Evolutionary conservation across 2,888 invertebrate species (phyloP).

Genomic region (Mythimna lalbum): DNA sequence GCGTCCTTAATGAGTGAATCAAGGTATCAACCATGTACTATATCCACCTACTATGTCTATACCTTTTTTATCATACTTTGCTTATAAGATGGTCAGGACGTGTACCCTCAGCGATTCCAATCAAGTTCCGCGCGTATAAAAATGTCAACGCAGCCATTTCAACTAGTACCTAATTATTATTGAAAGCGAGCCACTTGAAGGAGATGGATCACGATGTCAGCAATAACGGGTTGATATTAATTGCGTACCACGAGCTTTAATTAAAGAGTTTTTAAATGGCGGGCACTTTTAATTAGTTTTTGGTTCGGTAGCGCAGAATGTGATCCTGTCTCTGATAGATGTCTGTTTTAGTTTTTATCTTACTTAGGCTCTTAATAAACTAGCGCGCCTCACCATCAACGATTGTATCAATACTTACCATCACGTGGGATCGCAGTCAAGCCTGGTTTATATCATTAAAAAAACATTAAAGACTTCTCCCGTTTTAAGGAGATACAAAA

Average conservation of each 20-base stretch:
- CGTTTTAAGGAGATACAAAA: too few species aligned
- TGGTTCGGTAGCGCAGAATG: background rate
- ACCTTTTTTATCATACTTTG: constrained; percentile 45
- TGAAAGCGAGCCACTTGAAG: constrained; percentile 41
- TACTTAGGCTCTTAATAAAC: too few species aligned
- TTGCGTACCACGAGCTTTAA: constrained; percentile 3
- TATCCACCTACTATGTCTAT: background rate
- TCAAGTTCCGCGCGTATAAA: constrained; percentile 58
- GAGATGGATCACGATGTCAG: constrained; percentile 37
- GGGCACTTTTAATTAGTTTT: background rate
- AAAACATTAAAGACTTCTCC: too few species aligned
- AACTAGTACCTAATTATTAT: constrained; percentile 59
- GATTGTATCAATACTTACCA: too few species aligned
- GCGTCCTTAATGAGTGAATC: constrained; percentile 38
- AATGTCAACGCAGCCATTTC: constrained; percentile 58
- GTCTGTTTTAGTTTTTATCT: too few species aligned
- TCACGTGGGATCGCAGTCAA: too few species aligned
- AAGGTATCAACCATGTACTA: constrained; percentile 43
- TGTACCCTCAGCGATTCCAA: constrained; percentile 38
- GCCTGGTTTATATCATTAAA: too few species aligned
- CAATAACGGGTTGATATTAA: constrained; percentile 33
- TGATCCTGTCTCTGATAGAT: background rate
- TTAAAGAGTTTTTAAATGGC: background rate
- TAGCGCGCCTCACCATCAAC: too few species aligned
- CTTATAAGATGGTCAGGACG: constrained; percentile 18